A percentile compares a stretch with the other conserved stretches of the same genome.
Evolutionary conservation across 2,888 invertebrate species (phyloP).

Genomic region (Mystacides longicornis): DNA sequence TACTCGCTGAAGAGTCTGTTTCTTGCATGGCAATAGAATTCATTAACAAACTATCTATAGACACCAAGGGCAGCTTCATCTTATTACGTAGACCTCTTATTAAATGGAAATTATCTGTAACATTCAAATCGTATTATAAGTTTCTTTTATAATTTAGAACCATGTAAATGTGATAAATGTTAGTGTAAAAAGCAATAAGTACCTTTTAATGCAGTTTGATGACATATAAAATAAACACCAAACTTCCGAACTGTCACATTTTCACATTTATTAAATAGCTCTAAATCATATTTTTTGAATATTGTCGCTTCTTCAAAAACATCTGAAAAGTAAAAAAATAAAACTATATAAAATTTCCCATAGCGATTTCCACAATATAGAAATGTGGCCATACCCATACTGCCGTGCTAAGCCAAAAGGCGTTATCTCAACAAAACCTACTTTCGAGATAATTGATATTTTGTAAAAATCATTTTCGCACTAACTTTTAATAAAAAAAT

Average conservation of each 20-base stretch:
- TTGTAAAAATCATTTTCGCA: no score
- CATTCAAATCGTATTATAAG: neutral
- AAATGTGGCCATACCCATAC: no score
- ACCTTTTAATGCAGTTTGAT: neutral
- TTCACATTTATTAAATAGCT: neutral
- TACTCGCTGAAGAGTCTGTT: constrained; percentile 4
- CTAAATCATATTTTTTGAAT: neutral
- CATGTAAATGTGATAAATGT: neutral
- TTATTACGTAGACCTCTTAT: neutral
- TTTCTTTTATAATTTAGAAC: neutral
- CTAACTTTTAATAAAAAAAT: no score
- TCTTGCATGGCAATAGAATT: constrained; percentile 2
- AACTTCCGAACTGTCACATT: neutral
- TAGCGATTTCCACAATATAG: no score
- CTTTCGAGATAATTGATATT: no score
- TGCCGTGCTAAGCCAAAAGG: no score
- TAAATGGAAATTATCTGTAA: constrained; percentile 10
- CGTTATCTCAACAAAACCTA: no score
- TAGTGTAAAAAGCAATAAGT: neutral
- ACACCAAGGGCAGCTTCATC: neutral
- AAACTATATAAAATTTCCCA: no score
- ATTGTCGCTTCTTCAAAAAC: no score
- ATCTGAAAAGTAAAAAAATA: no score
- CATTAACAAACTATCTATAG: constrained; percentile 9
- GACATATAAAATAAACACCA: neutral